A percentile compares a stretch with the other conserved stretches of the same genome.
These are phyloP conservation scores for Noturus placidus DNA, from an alignment of 2,113 vertebrate genomes.

Conservation along the genomic window DNA sequence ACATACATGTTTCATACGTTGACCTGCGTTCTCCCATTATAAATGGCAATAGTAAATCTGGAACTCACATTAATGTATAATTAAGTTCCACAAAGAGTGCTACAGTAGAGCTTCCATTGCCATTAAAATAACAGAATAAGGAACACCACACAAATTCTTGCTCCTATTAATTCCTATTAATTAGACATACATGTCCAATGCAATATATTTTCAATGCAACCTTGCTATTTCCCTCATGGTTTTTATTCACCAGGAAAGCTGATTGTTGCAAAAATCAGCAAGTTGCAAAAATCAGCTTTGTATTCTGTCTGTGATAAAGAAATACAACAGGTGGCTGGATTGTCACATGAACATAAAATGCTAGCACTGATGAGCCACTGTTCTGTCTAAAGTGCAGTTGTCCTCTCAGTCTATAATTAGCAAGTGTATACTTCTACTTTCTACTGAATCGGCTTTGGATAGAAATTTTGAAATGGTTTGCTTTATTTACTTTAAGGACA, in stretches of 20 bases:
- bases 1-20: constrained; percentile 16
- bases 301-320: background rate
- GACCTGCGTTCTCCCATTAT: constrained; percentile 9
- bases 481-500: background rate
- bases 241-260: background rate
- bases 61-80: background rate
- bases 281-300: constrained; percentile 11
- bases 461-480: background rate
- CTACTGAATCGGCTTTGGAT: background rate
- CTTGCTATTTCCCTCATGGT: background rate
- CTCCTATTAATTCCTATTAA: background rate
- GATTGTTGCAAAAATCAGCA: too few relatives aligned
- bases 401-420: constrained; percentile 28
- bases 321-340: constrained; percentile 33
- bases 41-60: background rate
- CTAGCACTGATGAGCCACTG: background rate
- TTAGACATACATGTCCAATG: background rate
- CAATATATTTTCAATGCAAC: background rate
- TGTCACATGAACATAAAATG: constrained; percentile 27
- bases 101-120: background rate
- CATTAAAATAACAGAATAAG: background rate
- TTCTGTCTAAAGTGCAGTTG: background rate
- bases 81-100: background rate
- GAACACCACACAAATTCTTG: background rate
- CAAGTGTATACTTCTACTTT: background rate